Evolutionary conservation across 2,888 invertebrate genomes (phyloP).

Genomic region (Bugula neritina): DNA sequence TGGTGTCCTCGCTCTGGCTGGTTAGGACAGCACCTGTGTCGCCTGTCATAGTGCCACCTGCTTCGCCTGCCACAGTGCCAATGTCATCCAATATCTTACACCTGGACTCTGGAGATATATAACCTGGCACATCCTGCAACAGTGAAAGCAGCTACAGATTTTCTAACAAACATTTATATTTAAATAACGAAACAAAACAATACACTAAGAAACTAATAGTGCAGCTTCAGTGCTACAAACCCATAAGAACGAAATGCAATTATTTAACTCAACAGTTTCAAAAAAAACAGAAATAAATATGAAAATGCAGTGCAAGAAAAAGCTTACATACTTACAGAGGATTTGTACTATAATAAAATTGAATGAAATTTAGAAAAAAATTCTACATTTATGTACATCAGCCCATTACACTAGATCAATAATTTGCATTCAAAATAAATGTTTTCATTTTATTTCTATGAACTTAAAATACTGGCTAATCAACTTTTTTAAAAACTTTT

Average conservation of each 20-base stretch:
- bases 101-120: conserved; percentile 5
- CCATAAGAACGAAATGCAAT: too few relatives aligned
- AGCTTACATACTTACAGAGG: background rate
- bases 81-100: background rate
- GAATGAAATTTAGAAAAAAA: too few relatives aligned
- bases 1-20: background rate
- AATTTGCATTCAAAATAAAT: too few relatives aligned
- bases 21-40: background rate
- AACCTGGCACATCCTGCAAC: conserved; percentile 18
- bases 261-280: too few relatives aligned
- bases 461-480: too few relatives aligned
- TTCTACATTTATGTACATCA: too few relatives aligned
- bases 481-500: too few relatives aligned
- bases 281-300: background rate
- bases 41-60: background rate
- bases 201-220: too few relatives aligned
- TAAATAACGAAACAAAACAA: too few relatives aligned
- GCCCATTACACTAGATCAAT: too few relatives aligned
- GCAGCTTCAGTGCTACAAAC: too few relatives aligned
- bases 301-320: background rate
- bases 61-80: background rate
- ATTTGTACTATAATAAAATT: background rate
- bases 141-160: background rate
- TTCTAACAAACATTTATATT: background rate
- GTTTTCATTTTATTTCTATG: too few relatives aligned